Conservation (phyloP, 2,113 vertebrate species). For the Malurus melanocephalus region DNA sequence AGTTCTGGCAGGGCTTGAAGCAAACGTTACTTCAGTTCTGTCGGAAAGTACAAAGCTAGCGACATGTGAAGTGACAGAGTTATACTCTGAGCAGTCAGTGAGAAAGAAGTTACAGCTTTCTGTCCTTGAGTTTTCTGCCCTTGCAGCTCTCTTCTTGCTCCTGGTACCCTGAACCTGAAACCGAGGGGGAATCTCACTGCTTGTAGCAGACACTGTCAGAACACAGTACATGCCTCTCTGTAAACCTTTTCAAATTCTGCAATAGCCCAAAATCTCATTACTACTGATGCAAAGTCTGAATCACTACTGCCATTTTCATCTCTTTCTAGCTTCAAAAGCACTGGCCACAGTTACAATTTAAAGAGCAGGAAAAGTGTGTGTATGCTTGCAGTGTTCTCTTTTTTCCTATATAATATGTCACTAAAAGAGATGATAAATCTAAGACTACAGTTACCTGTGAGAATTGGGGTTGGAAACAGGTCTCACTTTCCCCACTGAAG, state of each 20-base stretch:
- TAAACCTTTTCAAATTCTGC: background rate
- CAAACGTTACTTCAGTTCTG: slow-evolving; percentile 1
- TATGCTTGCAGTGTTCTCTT: rapidly evolving
- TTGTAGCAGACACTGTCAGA: background rate
- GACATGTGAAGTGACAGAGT: background rate
- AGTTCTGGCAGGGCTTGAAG: background rate
- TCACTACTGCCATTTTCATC: background rate
- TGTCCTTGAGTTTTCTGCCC: background rate
- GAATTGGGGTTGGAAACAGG: background rate
- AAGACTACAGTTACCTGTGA: background rate
- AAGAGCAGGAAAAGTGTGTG: background rate
- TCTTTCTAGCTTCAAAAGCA: background rate
- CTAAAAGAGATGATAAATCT: background rate
- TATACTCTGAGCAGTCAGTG: background rate
- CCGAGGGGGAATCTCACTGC: background rate
- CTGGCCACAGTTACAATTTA: background rate
- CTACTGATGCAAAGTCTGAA: background rate
- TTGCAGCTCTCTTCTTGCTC: background rate
- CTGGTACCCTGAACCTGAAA: background rate
- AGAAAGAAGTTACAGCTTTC: background rate
- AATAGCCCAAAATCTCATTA: background rate
- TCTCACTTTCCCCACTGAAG: background rate
- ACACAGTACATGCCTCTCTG: background rate
- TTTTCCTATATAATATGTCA: background rate
- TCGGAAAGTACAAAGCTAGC: background rate